Base-by-base conservation (phyloP, 1,140 invertebrate species). In the Wiebesia pumilae region DNA sequence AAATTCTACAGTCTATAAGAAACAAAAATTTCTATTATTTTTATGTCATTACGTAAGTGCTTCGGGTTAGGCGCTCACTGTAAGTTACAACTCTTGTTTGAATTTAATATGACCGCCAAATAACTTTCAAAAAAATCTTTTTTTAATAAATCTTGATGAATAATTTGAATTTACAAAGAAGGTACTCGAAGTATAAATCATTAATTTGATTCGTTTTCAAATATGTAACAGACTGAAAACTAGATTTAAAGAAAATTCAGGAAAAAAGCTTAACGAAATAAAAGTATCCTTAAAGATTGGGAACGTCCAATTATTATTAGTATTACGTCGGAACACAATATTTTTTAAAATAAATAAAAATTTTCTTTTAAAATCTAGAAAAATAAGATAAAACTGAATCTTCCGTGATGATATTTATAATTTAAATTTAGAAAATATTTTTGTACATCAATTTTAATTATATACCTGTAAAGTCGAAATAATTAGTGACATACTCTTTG, bases 401-500 rank as follows among this genome's bases (percentile, higher is more conserved):
- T 16, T 73, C 65, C 14, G 24, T 24, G 69, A 3, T 21, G n/a
- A 35, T 6, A 21, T 73, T 73, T 73, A 14, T 16, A 73, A 73
- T 71, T 71, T 38, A 33, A 33, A 71, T 71, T 73, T 73, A 73
- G 10, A 73, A 35, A 40, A 69, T 16, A 33, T 73, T 73, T 73
- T 21, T 73, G 40, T 40, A 35, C 69, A 40, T 73, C 4, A 0
- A 73, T 10, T 73, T 73, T 73, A 73, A 73, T 40, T 73, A n/a
- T n/a, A 24, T 40, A 73, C 1, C 19, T 24, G 19, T 3, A 40
- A 10, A 33, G 35, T 40, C 40, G 69, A 73, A 73, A 73, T 73
- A 10, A 73, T 73, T 40, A 73, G 69, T 73, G 38, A 35, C 69
- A 40, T 33, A 40, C 19, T 73, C 9, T 40, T 73, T 35, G 69